Evolutionary conservation across 1,140 invertebrate species (phyloP).

Genomic region (Thaumatotibia leucotreta): DNA sequence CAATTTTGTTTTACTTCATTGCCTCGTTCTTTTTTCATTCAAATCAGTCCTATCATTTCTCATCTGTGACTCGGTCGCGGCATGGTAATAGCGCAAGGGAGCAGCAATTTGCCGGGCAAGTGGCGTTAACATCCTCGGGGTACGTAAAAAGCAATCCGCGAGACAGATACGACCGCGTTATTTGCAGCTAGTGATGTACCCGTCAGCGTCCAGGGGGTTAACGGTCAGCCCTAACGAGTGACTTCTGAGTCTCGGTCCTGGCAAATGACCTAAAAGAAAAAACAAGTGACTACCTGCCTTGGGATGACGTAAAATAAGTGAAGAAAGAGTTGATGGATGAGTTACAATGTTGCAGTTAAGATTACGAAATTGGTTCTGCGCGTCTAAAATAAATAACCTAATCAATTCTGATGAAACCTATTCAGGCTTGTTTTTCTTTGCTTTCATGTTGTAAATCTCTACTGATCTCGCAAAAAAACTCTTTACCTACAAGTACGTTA

Average conservation of each 20-base stretch:
- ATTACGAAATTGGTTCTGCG: background rate
- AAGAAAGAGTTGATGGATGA: background rate
- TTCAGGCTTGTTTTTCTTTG: background rate
- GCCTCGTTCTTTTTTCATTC: background rate
- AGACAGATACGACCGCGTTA: constrained; percentile 22
- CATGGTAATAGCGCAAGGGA: constrained; percentile 17
- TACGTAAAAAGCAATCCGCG: constrained; percentile 24
- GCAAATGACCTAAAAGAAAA: background rate
- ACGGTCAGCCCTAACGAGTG: background rate
- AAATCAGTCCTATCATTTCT: background rate
- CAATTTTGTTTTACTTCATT: background rate
- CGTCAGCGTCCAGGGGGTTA: background rate
- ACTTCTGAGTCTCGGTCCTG: background rate
- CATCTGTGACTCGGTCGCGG: background rate
- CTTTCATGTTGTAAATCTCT: background rate
- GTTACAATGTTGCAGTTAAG: constrained; percentile 2
- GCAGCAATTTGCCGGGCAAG: constrained; percentile 20
- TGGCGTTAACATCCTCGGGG: constrained; percentile 17
- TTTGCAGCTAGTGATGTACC: background rate
- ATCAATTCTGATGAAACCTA: background rate
- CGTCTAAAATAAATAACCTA: constrained; percentile 3
- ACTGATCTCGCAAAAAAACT: too few species aligned
- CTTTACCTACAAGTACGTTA: too few species aligned
- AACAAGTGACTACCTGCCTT: background rate
- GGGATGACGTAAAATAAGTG: background rate